Percentiles rank a stretch among this genome's conserved stretches.
Evolutionary conservation across 2,888 invertebrate genomes (phyloP).

Genomic region (Caenorhabditis sp.): DNA sequence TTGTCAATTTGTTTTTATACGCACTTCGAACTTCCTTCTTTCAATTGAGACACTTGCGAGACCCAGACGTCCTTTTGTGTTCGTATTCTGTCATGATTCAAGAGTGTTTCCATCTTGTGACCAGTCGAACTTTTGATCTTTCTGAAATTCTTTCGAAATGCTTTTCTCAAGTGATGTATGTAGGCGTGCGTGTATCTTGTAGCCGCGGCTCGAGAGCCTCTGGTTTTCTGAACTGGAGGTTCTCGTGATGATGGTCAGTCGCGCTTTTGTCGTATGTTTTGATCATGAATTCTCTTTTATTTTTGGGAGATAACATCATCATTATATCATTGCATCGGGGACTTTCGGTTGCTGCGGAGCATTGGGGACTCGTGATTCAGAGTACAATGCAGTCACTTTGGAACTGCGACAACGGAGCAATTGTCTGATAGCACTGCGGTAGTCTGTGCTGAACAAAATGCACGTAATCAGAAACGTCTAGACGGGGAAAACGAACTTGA

Average conservation of each 20-base stretch:
- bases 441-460: constrained; percentile 31
- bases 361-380: background rate
- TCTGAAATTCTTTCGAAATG: background rate
- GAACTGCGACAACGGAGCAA: background rate
- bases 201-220: background rate
- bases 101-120: constrained; percentile 3
- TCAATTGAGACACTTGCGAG: constrained; percentile 8
- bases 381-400: background rate
- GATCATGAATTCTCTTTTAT: too few species aligned
- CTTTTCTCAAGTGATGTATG: constrained; percentile 1
- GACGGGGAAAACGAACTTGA: constrained; percentile 31
- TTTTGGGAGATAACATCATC: too few species aligned
- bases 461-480: background rate
- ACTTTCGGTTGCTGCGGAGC: background rate
- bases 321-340: background rate
- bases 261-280: background rate
- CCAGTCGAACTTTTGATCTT: constrained; percentile 19
- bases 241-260: constrained; percentile 1
- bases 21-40: constrained; percentile 3
- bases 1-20: constrained; percentile 26
- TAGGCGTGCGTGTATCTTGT: background rate
- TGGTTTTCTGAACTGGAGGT: constrained; percentile 3
- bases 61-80: constrained; percentile 51
- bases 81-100: background rate
- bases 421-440: constrained; percentile 34